A percentile compares a stretch with the other conserved stretches of the same genome.
Evolutionary conservation across 2,797 vertebrate genomes (phyloP).

Genomic region (Cynodonichthys magdalenae): DNA sequence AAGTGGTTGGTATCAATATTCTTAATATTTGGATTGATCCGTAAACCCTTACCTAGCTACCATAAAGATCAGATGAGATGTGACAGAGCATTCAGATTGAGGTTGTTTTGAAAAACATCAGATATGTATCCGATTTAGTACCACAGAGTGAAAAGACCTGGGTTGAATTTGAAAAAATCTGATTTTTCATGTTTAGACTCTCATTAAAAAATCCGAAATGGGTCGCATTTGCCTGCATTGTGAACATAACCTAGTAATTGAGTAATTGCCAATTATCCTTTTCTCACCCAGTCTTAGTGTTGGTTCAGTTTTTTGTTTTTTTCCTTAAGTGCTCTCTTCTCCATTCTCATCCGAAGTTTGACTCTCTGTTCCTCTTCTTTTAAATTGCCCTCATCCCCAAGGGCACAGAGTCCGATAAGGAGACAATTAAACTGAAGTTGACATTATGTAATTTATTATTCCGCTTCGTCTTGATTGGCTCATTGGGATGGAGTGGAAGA

Average conservation of each 20-base stretch:
- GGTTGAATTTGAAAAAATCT: too few species aligned
- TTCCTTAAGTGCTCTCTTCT: background rate
- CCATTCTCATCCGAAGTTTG: slow-evolving; percentile 1
- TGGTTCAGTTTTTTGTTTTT: slow-evolving; percentile 1
- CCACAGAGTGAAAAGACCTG: too few species aligned
- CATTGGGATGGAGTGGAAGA: slow-evolving; percentile 16
- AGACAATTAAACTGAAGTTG: slow-evolving; percentile 51
- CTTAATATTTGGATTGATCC: too few species aligned
- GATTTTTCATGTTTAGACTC: too few species aligned
- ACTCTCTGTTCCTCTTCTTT: slow-evolving; percentile 23
- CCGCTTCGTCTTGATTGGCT: slow-evolving; percentile 54
- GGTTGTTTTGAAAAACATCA: too few species aligned
- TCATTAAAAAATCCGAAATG: too few species aligned
- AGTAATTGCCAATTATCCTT: slow-evolving; percentile 48
- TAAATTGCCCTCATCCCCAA: slow-evolving; percentile 38
- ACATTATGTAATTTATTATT: slow-evolving; percentile 64
- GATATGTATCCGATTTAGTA: too few species aligned
- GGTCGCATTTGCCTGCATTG: too few species aligned
- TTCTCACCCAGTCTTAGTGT: background rate
- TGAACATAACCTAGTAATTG: background rate
- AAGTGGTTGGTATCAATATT: too few species aligned
- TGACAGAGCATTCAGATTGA: too few species aligned
- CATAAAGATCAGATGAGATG: too few species aligned
- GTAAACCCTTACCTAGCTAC: too few species aligned
- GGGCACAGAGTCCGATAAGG: slow-evolving; percentile 31